Evolutionary conservation across 53 echinoderm and acorn worm genomes (phyloP).

Genomic region (Hippasteria phrygiana): DNA sequence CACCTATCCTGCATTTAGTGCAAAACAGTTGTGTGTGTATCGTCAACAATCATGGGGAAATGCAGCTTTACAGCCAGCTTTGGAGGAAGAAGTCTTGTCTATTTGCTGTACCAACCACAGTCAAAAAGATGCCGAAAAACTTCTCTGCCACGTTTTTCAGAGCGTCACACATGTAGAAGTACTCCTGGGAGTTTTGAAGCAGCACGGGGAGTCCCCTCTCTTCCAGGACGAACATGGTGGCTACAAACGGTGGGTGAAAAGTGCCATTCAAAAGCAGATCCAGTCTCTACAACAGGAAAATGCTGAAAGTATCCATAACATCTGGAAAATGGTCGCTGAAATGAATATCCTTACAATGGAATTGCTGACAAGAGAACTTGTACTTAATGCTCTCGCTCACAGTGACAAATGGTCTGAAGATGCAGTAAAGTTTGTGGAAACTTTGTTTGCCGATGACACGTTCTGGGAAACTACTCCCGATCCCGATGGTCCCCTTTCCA

Average conservation of each 20-base stretch:
- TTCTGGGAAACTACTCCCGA: constrained; percentile 29
- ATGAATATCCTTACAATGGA: neutral
- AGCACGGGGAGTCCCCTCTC: neutral
- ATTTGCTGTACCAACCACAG: neutral
- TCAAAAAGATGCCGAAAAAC: neutral
- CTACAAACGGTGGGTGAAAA: constrained; percentile 50
- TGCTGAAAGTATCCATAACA: neutral
- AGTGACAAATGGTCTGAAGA: constrained; percentile 6
- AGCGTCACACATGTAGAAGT: constrained; percentile 7
- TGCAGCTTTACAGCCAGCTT: no score
- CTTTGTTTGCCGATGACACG: neutral
- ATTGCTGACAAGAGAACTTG: constrained; percentile 31
- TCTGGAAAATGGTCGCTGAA: constrained; percentile 44
- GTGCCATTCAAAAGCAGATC: constrained; percentile 9
- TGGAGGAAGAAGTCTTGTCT: constrained; percentile 9
- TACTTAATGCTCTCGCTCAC: constrained; percentile 21
- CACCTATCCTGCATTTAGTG: constrained; percentile 28
- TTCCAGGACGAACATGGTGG: constrained; percentile 23
- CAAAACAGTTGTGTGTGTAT: constrained; percentile 5
- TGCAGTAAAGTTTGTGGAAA: neutral
- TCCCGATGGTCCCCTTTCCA: neutral
- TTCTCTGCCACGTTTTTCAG: constrained; percentile 31
- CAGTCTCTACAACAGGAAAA: constrained; percentile 2
- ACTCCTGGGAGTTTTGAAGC: constrained; percentile 1
- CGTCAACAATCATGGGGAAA: neutral